Evolutionary conservation across 1,140 invertebrate genomes (phyloP).

Genomic region (Rhopalosiphum maidis): DNA sequence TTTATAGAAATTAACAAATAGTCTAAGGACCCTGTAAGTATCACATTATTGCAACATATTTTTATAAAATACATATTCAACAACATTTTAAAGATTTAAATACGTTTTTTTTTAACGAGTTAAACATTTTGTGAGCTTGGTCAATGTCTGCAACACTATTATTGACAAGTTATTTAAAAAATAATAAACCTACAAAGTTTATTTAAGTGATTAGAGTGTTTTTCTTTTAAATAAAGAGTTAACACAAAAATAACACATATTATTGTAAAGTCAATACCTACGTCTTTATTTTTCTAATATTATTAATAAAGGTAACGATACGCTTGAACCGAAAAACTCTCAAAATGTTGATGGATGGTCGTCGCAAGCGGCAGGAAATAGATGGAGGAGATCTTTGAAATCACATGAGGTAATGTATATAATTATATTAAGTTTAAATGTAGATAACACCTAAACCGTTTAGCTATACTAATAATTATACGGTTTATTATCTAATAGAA

Average conservation of each 20-base stretch:
- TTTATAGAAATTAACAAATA: background rate
- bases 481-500: background rate
- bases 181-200: too few species aligned
- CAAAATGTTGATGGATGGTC: background rate
- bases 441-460: too few species aligned
- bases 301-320: constrained; percentile 24
- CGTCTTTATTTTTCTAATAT: background rate
- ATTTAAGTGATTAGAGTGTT: background rate
- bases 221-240: background rate
- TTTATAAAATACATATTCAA: background rate
- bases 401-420: background rate
- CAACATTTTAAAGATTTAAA: too few species aligned
- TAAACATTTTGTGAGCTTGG: too few species aligned
- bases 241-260: background rate
- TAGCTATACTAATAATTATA: background rate
- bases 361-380: background rate
- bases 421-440: too few species aligned
- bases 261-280: background rate
- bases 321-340: background rate
- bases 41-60: background rate
- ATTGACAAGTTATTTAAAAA: too few species aligned
- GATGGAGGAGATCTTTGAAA: background rate
- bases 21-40: background rate
- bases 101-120: too few species aligned
- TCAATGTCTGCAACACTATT: too few species aligned